Evolutionary conservation across 2,888 invertebrate genomes (phyloP).

Genomic region (Mermis nigrescens): DNA sequence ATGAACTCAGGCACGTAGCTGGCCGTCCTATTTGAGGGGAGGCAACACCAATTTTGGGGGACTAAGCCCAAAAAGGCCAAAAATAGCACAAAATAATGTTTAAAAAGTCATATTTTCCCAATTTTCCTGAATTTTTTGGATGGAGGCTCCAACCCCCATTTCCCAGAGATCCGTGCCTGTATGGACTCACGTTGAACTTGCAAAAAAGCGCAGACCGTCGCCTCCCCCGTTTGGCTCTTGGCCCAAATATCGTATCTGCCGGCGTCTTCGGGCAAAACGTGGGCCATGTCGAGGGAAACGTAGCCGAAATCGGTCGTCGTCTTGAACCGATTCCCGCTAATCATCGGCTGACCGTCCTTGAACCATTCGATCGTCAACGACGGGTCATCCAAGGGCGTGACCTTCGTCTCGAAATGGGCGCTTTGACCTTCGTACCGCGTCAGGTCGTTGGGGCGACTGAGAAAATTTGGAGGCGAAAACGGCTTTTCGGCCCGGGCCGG

Average conservation of each 20-base stretch:
- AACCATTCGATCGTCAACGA: constrained; percentile 80
- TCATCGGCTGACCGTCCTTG: constrained; percentile 29
- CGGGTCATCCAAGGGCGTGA: constrained; percentile 71
- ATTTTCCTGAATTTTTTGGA: too few species aligned
- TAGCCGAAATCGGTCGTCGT: constrained; percentile 58
- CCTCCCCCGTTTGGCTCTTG: constrained; percentile 16
- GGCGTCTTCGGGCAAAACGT: constrained; percentile 65
- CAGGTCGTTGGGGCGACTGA: constrained; percentile 23
- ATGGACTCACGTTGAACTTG: constrained; percentile 17
- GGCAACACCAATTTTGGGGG: too few species aligned
- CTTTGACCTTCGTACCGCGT: constrained; percentile 43
- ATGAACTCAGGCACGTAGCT: too few species aligned
- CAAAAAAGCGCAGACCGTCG: constrained; percentile 20
- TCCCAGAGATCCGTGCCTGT: too few species aligned
- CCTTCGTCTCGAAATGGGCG: constrained; percentile 76
- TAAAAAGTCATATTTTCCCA: too few species aligned
- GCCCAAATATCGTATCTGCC: constrained; percentile 61
- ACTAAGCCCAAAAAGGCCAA: too few species aligned
- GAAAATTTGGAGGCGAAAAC: constrained; percentile 25
- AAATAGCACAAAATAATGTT: too few species aligned
- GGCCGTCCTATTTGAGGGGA: too few species aligned
- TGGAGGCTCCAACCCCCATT: too few species aligned
- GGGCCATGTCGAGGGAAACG: constrained; percentile 70
- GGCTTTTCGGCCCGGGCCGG: constrained; percentile 13
- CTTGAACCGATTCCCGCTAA: constrained; percentile 24